Base-by-base conservation (phyloP, 2,888 invertebrate genomes). In the Agapostemon virescens region DNA sequence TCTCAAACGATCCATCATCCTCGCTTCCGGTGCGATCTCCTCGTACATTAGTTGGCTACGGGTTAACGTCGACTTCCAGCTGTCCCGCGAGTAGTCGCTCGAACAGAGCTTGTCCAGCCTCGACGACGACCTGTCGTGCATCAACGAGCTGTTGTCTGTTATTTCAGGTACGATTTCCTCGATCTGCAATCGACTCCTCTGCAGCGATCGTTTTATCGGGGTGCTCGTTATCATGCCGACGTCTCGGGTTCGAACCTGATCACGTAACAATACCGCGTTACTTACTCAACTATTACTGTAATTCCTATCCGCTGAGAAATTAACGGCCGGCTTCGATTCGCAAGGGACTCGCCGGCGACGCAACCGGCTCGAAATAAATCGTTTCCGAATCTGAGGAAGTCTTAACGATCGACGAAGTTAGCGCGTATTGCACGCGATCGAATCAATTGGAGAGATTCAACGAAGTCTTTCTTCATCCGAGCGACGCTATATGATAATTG, bases 141-240 rank as follows among this genome's bases (percentile, higher is more conserved):
- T n/a, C 67, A 40, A 49, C 13, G 71, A 17, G 72, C 74, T 84
- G 49, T 55, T 76, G 67, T 79, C 67, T 38, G 77, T 74, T 45
- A 82, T 69, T 74, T 86, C 85, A 74, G 87, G 87, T 77, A 72
- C 63, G 30, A 88, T 86, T 58, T 87, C 83, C 61, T 88, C 85
- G 72, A 86, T 84, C 52, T 85, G 86, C 33, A 81, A 77, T 42
- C 83, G 84, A 64, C 86, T 87, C 66, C 73, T 74, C 26, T 85
- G 84, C 67, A 87, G 42, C 33, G 73, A 40, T 42, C 74, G 84
- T 68, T 86, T 87, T 70, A 90, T 88, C 52, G 91, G 91, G 3
- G 90, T 90, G 69, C 89, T 90, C 26, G 92, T 92, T 79, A 90
- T 87, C 89, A 91, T 89, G 69, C 91, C 91, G 30, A 89, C 86